Evolutionary conservation across 2,113 vertebrate species (phyloP), one percentile per base, ranked within the genome.

Genomic region (Catharus bicknelli): DNA sequence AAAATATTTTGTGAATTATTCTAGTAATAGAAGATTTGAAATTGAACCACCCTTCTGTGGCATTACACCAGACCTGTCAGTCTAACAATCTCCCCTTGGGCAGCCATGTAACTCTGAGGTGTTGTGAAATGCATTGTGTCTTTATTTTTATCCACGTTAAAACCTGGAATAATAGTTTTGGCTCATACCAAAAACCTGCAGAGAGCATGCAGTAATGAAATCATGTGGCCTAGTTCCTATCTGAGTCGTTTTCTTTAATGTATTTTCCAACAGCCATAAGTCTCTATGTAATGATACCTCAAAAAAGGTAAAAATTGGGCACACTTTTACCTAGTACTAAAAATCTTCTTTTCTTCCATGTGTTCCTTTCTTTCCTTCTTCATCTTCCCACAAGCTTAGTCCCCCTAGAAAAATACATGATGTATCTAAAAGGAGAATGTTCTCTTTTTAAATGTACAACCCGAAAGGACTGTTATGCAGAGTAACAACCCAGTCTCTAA

Each of bases 371-470:
- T 88, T 84, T 61, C 59, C 40, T 34, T 85, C 86, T 83, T 79
- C n/a, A 38, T 69, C 78, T 61, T 92, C 64, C 32, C 42, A 74
- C 51, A 83, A 88, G 55, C 48, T 67, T 19, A 55, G 51, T 88
- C 64, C 76, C 55, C 32, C 57, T 83, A 76, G 88, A 90, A 81
- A 90, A 93, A 93, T 51, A 86, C 57, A 48, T 6, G 6, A 36
- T 40, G 76, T 90, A 74, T 63, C 72, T 88, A 83, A 81, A 81
- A 74, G 27, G 55, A 78, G 76, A 95, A 83, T 21, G 48, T 94
- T 95, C 94, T 95, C 72, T 58, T 88, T 75, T 86, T 77, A 90
- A 91, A 70, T 29, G 40, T 66, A 13, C 55, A 55, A 7, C 50
- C 59, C 32, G 11, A 43, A 59, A 86, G 73, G 55, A 22, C 84